Conservation (phyloP, 2,113 vertebrate genomes). For the Phaethornis superciliosus region DNA sequence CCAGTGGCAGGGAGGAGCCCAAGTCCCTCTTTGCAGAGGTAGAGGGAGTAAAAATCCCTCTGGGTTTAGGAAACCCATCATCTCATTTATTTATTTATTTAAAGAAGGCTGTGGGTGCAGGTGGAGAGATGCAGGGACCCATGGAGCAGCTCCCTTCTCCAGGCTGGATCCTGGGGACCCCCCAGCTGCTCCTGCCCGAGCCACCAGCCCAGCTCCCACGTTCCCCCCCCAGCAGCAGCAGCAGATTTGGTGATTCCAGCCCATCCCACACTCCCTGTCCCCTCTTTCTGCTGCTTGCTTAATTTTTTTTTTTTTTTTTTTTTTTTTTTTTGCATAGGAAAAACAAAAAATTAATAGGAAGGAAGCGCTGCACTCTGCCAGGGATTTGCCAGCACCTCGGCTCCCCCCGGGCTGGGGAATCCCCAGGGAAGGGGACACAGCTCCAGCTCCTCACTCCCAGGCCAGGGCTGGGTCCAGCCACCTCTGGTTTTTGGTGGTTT, state of each 20-base stretch:
- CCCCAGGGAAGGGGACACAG: not conserved
- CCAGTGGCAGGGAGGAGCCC: not conserved
- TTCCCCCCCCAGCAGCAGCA: too few relatives aligned
- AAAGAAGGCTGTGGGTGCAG: accelerated
- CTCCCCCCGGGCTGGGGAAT: not conserved
- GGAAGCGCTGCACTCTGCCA: not conserved
- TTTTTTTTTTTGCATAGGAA: slow-evolving; percentile 41
- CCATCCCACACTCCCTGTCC: not conserved
- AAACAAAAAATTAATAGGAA: not conserved
- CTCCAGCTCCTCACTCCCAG: too few relatives aligned
- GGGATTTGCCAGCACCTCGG: not conserved
- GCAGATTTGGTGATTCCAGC: not conserved
- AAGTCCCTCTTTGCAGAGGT: not conserved
- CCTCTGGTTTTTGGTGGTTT: not conserved
- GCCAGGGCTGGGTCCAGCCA: not conserved
- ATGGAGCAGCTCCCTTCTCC: not conserved
- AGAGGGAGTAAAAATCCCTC: not conserved
- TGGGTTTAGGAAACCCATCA: not conserved
- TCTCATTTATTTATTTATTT: too few relatives aligned
- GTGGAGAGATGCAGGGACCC: accelerated
- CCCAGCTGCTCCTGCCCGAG: not conserved
- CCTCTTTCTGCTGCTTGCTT: not conserved
- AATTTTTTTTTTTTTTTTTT: not conserved
- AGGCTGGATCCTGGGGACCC: not conserved
- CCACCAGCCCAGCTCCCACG: too few relatives aligned